Conservation (phyloP, 2,113 vertebrate genomes). For the Tricholaema leucomelas region DNA sequence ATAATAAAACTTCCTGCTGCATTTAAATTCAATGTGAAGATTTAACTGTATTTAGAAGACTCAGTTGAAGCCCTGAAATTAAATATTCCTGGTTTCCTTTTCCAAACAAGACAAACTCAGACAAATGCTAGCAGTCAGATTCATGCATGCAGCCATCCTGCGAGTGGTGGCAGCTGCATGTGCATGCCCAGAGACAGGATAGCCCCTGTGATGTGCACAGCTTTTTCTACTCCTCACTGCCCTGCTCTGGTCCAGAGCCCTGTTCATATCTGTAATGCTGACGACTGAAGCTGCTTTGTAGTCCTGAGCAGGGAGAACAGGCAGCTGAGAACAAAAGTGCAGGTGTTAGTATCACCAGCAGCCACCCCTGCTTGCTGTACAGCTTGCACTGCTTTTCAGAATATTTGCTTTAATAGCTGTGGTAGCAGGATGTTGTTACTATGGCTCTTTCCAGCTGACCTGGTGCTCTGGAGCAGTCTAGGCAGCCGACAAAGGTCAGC, state of each 20-base stretch:
- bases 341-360: background rate
- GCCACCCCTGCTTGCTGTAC: background rate
- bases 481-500: background rate
- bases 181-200: background rate
- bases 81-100: slow-evolving; percentile 32
- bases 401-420: background rate
- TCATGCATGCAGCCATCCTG: accelerated
- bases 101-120: slow-evolving; percentile 5
- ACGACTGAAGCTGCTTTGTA: background rate
- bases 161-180: background rate
- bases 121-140: background rate
- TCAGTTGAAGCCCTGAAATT: slow-evolving; percentile 7
- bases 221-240: background rate
- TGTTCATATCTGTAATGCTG: background rate
- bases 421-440: background rate
- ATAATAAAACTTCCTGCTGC: slow-evolving; percentile 38
- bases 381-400: background rate
- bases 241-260: background rate
- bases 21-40: slow-evolving; percentile 33
- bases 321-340: background rate
- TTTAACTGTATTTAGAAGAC: slow-evolving; percentile 17
- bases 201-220: background rate
- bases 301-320: background rate
- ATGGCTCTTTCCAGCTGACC: background rate
- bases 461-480: background rate